Conservation (phyloP, 2,797 vertebrate species). For the Danio tinwini region DNA sequence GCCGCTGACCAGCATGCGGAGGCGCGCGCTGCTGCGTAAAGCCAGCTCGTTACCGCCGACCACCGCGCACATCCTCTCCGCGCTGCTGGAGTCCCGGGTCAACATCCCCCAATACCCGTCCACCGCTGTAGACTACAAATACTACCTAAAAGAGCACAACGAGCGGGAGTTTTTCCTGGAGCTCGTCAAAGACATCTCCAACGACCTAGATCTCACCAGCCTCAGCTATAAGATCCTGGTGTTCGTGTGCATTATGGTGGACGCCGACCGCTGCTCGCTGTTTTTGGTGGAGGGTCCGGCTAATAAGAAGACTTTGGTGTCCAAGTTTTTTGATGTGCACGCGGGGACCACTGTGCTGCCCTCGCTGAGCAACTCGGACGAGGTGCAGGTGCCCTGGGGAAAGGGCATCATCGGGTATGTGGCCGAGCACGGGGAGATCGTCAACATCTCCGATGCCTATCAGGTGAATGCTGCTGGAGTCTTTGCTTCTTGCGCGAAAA, state of each 20-base stretch:
- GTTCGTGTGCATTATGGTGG: slow-evolving; percentile 98
- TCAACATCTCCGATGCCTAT: slow-evolving; percentile 97
- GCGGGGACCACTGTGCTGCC: slow-evolving; percentile 93
- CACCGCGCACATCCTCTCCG: slow-evolving; percentile 95
- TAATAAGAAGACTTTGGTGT: slow-evolving; percentile 95
- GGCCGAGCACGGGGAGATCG: slow-evolving; percentile 94
- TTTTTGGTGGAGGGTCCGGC: slow-evolving; percentile 92
- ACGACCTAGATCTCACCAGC: slow-evolving; percentile 94
- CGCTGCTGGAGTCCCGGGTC: slow-evolving; percentile 94
- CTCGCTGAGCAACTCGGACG: slow-evolving; percentile 88
- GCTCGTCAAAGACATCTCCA: slow-evolving; percentile 98
- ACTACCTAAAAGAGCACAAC: slow-evolving; percentile 93
- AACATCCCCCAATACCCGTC: slow-evolving; percentile 97
- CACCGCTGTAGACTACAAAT: slow-evolving; percentile 95
- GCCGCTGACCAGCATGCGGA: slow-evolving; percentile 91
- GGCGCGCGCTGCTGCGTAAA: slow-evolving; percentile 92
- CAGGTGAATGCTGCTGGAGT: slow-evolving; percentile 79
- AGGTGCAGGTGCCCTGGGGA: slow-evolving; percentile 98
- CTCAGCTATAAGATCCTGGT: slow-evolving; percentile 98
- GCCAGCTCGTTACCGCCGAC: slow-evolving; percentile 96
- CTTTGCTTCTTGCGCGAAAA: background rate
- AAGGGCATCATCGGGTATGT: slow-evolving; percentile 99
- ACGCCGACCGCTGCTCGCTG: slow-evolving; percentile 94
- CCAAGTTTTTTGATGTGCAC: slow-evolving; percentile 98
- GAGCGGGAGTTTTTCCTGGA: slow-evolving; percentile 97